These are phyloP conservation scores for Sebastes iracundus DNA, from an alignment of 2,797 vertebrate species.

Conservation along the genomic window DNA sequence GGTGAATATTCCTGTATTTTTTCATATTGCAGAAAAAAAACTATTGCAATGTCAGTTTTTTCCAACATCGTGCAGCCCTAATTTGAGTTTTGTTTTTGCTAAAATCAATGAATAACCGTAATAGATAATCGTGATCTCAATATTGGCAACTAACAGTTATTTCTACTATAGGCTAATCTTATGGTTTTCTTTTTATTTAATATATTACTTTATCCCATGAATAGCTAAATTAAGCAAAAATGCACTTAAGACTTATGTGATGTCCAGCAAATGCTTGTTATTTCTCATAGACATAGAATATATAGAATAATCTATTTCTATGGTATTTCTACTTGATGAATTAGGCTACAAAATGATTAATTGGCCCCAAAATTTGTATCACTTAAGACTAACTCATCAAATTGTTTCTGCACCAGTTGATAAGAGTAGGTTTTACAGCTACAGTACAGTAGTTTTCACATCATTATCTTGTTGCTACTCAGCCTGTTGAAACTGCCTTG, in stretches of 20 bases:
- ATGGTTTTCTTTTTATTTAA: neutral
- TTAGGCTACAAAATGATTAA: neutral
- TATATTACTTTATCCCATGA: neutral
- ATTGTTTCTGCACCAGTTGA: neutral
- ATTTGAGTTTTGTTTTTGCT: too few relatives aligned
- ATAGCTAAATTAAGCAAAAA: neutral
- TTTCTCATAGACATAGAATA: too few relatives aligned
- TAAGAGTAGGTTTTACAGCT: neutral
- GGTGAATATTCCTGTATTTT: too few relatives aligned
- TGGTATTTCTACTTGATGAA: neutral
- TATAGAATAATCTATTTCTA: too few relatives aligned
- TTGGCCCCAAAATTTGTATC: neutral
- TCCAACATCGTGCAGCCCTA: too few relatives aligned
- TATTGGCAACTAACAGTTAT: neutral
- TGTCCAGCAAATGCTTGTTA: neutral
- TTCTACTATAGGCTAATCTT: neutral
- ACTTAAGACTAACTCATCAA: neutral
- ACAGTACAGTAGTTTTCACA: neutral
- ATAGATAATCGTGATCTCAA: too few relatives aligned
- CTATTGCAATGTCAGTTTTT: too few relatives aligned
- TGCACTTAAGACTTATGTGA: neutral
- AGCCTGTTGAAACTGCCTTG: conserved; percentile 5
- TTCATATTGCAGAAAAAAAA: too few relatives aligned
- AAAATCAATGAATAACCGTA: too few relatives aligned
- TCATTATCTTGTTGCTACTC: conserved; percentile 3